These are phyloP conservation scores for Aegotheles bennettii DNA, from an alignment of 2,113 vertebrate genomes.

Conservation along the genomic window DNA sequence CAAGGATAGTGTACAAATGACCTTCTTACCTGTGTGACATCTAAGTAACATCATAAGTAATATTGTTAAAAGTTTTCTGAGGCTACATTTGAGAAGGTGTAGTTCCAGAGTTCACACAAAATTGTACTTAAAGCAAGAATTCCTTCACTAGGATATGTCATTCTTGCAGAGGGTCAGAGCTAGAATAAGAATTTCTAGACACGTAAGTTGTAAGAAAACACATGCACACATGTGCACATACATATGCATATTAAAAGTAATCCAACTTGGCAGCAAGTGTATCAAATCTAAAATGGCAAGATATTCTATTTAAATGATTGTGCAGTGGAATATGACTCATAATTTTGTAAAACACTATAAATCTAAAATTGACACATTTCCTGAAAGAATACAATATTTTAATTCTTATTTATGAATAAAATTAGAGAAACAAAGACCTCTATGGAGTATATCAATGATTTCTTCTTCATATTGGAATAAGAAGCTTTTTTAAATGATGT, in stretches of 20 bases:
- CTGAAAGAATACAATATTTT: not conserved
- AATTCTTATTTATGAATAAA: not conserved
- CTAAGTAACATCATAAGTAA: not conserved
- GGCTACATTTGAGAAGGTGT: not conserved
- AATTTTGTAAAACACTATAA: not conserved
- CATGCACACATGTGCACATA: not conserved
- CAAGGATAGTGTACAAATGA: not conserved
- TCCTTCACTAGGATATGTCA: not conserved
- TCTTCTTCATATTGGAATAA: not conserved
- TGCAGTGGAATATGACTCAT: not conserved
- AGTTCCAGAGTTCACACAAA: not conserved
- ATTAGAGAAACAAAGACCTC: not conserved
- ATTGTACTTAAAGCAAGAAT: not conserved
- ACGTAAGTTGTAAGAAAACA: not conserved
- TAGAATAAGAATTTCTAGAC: not conserved
- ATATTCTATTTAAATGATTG: not conserved
- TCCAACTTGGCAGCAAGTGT: not conserved
- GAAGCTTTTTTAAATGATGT: not conserved
- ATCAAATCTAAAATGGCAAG: not conserved
- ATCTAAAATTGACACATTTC: constrained; percentile 1
- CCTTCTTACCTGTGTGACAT: not conserved
- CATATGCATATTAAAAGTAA: not conserved
- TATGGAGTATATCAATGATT: not conserved
- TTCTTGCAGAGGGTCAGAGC: not conserved
- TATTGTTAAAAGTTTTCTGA: not conserved